Percentiles rank a stretch among this genome's conserved stretches.
These are phyloP conservation scores for Thyatira batis DNA, from an alignment of 2,888 invertebrate genomes.

Conservation along the genomic window DNA sequence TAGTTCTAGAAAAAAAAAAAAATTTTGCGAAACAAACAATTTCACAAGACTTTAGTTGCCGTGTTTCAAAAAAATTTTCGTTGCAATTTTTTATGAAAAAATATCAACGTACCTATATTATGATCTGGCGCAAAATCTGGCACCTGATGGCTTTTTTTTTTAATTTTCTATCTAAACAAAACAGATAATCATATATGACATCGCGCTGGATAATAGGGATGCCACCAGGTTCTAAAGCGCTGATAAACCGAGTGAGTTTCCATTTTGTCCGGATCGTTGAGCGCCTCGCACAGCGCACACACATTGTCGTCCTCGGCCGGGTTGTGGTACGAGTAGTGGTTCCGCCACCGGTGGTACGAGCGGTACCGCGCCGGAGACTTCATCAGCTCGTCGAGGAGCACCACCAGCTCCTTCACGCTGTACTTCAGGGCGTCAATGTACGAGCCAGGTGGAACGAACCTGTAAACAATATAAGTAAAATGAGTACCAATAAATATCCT, in stretches of 20 bases:
- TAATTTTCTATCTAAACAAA: too few relatives aligned
- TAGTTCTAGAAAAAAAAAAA: too few relatives aligned
- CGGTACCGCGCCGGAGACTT: constrained; percentile 43
- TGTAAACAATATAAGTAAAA: constrained; percentile 30
- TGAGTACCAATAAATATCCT: too few relatives aligned
- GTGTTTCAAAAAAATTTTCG: too few relatives aligned
- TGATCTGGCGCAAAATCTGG: too few relatives aligned
- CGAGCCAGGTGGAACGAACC: constrained; percentile 69
- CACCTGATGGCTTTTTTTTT: too few relatives aligned
- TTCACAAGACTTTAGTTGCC: too few relatives aligned
- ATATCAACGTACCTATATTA: too few relatives aligned
- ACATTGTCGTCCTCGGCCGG: constrained; percentile 44
- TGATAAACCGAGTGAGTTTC: constrained; percentile 37
- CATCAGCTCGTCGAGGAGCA: constrained; percentile 45
- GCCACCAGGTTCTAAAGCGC: constrained; percentile 62
- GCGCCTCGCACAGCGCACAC: constrained; percentile 55
- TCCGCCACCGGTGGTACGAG: constrained; percentile 58
- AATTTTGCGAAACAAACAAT: too few relatives aligned
- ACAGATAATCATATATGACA: constrained; percentile 19
- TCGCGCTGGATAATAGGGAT: constrained; percentile 35
- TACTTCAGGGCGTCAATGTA: constrained; percentile 53
- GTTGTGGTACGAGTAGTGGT: constrained; percentile 44
- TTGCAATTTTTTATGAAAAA: too few relatives aligned
- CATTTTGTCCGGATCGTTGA: constrained; percentile 42
- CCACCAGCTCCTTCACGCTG: constrained; percentile 41